Evolutionary conservation across 2,888 invertebrate genomes (phyloP).

Genomic region (Phengaris alcon): DNA sequence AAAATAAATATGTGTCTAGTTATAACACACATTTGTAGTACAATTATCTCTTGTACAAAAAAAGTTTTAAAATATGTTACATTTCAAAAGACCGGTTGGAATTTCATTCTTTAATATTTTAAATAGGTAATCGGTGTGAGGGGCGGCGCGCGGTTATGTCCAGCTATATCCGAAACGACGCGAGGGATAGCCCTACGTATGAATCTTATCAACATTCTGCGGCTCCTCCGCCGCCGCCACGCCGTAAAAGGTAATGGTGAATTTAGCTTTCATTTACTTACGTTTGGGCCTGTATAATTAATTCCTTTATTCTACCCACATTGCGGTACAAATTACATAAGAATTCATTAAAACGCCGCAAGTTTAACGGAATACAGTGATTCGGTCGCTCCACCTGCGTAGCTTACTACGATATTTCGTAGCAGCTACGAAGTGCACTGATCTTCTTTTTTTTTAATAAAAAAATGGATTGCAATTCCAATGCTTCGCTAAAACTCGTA

Average conservation of each 20-base stretch:
- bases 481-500: too few relatives aligned
- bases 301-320: constrained; percentile 27
- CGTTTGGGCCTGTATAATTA: constrained; percentile 33
- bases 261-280: constrained; percentile 30
- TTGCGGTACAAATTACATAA: constrained; percentile 19
- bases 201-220: constrained; percentile 37
- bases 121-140: constrained; percentile 36
- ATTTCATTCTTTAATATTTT: background rate
- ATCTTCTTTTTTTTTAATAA: background rate
- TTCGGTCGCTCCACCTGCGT: background rate
- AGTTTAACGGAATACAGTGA: background rate
- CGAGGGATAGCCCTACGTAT: constrained; percentile 32
- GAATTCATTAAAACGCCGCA: constrained; percentile 12
- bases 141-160: constrained; percentile 19
- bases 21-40: too few relatives aligned
- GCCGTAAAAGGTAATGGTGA: constrained; percentile 32
- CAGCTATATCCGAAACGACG: constrained; percentile 28
- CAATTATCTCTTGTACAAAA: too few relatives aligned
- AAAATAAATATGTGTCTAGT: too few relatives aligned
- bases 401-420: background rate
- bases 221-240: constrained; percentile 21
- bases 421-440: background rate
- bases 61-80: too few relatives aligned
- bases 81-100: too few relatives aligned
- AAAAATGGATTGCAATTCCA: too few relatives aligned